Conservation (phyloP, 2,797 vertebrate species). For the Falco naumanni region DNA sequence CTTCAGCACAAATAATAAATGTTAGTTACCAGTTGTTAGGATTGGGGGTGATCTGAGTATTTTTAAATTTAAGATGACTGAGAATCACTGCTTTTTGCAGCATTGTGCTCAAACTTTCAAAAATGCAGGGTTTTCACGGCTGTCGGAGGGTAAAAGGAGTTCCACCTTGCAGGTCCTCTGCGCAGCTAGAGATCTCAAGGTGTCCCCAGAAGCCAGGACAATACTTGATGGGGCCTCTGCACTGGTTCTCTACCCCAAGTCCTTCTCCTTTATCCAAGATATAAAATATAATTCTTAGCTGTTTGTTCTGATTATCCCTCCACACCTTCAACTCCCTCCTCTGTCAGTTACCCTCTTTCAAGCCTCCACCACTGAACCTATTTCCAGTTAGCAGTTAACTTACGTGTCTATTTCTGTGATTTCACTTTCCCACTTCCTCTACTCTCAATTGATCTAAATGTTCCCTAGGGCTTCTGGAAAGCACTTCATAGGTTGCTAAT, state of each 20-base stretch:
- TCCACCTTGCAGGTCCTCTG: not conserved
- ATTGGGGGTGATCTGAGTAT: not conserved
- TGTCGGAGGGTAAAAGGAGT: not conserved
- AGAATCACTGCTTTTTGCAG: not conserved
- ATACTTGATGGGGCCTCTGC: not conserved
- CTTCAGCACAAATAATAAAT: not conserved
- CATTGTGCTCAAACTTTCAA: not conserved
- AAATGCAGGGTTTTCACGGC: not conserved
- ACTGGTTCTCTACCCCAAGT: not conserved
- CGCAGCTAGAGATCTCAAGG: not conserved
- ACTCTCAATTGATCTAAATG: not conserved
- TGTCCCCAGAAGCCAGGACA: not conserved
- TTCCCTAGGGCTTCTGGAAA: not conserved
- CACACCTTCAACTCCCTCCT: not conserved
- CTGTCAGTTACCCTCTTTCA: not conserved
- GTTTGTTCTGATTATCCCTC: not conserved
- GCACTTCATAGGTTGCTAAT: not conserved
- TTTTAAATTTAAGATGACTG: not conserved
- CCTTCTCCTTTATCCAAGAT: not conserved
- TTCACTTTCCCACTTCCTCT: not conserved
- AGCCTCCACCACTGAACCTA: too few species aligned
- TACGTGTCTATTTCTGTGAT: not conserved
- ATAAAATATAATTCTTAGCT: not conserved
- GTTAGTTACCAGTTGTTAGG: not conserved
- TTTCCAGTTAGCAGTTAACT: not conserved